Evolutionary conservation across 2,113 vertebrate species (phyloP).

Genomic region (human (Homo sapiens)): GRCh38 chr3:73864501-73865000

Average conservation of each 20-base stretch:
- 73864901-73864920: background rate
- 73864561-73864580: background rate
- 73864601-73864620: background rate
- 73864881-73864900: background rate
- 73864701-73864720: background rate
- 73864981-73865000: background rate
- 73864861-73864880: background rate
- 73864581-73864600: background rate
- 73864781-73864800: background rate
- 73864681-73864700: background rate
- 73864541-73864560: background rate
- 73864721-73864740: background rate
- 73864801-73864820: background rate
- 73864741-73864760: background rate
- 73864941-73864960: background rate
- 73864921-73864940: background rate
- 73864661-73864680: background rate
- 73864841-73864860: background rate
- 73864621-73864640: background rate
- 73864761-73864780: background rate
- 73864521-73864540: background rate
- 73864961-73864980: background rate
- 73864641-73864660: background rate
- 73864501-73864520: conserved; percentile 17
- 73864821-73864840: background rate